phyloP scores from a whole-genome alignment of 2,113 vertebrate species.

The Pica pica region DNA sequence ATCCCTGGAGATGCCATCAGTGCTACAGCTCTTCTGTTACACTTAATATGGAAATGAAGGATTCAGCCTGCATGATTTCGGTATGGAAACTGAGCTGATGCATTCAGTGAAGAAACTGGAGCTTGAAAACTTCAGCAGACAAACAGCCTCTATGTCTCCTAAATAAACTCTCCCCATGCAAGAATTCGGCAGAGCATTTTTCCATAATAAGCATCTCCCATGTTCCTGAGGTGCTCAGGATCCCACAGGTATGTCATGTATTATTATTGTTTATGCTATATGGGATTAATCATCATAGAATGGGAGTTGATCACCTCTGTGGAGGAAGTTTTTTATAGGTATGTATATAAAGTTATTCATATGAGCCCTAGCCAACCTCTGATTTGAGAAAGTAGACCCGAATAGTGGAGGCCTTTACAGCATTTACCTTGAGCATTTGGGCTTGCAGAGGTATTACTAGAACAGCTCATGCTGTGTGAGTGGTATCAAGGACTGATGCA shows the following conservation, averaged over 20 bases:
- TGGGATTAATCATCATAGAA: background rate
- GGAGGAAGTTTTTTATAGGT: background rate
- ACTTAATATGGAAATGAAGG: background rate
- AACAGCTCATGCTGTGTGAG: background rate
- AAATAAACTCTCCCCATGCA: background rate
- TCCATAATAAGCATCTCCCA: background rate
- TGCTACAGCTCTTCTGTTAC: background rate
- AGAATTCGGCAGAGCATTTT: background rate
- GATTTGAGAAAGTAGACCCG: background rate
- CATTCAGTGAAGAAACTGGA: background rate
- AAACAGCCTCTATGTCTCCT: background rate
- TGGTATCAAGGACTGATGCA: background rate
- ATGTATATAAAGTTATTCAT: background rate
- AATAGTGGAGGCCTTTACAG: background rate
- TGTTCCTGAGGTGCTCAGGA: background rate
- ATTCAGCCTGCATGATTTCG: background rate
- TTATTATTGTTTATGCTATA: background rate
- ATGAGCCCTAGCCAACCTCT: background rate
- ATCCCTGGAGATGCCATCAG: background rate
- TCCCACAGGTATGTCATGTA: background rate
- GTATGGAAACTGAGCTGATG: background rate
- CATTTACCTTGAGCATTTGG: background rate
- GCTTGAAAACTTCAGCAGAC: background rate
- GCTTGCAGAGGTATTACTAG: background rate
- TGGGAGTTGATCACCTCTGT: background rate